phyloP scores from a whole-genome alignment of 2,113 vertebrate species.

The Onychostoma macrolepis region DNA sequence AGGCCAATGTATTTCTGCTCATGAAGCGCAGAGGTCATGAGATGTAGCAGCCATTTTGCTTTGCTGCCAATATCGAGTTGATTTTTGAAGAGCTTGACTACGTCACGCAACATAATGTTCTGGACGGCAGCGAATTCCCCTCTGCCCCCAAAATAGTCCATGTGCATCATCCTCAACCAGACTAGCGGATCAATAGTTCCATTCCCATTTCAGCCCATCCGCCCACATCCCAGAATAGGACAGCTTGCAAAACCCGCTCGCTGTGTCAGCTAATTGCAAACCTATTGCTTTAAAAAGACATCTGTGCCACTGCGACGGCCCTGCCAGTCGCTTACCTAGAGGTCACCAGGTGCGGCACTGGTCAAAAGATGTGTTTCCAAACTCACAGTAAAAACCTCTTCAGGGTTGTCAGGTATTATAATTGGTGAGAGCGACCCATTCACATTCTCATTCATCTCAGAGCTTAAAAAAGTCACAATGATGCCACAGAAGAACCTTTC shows the following conservation, averaged over 20 bases:
- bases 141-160: conserved; percentile 74
- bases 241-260: conserved; percentile 77
- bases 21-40: conserved; percentile 45
- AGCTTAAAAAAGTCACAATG: neutral
- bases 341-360: conserved; percentile 64
- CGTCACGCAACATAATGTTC: conserved; percentile 65
- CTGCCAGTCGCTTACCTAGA: conserved; percentile 70
- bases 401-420: neutral
- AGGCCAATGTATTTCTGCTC: conserved; percentile 38
- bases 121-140: conserved; percentile 70
- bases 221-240: conserved; percentile 69
- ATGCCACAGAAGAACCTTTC: neutral
- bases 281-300: conserved; percentile 65
- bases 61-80: conserved; percentile 36
- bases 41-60: conserved; percentile 42
- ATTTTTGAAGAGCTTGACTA: conserved; percentile 62
- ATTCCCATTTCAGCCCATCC: conserved; percentile 72
- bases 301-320: conserved; percentile 50
- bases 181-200: conserved; percentile 75
- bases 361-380: neutral
- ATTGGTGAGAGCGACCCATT: neutral
- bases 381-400: neutral
- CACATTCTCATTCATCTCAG: neutral
- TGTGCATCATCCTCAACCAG: conserved; percentile 71
- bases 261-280: conserved; percentile 77